Evolutionary conservation across 2,888 invertebrate genomes (phyloP).

Genomic region (Temnothorax unifasciatus): DNA sequence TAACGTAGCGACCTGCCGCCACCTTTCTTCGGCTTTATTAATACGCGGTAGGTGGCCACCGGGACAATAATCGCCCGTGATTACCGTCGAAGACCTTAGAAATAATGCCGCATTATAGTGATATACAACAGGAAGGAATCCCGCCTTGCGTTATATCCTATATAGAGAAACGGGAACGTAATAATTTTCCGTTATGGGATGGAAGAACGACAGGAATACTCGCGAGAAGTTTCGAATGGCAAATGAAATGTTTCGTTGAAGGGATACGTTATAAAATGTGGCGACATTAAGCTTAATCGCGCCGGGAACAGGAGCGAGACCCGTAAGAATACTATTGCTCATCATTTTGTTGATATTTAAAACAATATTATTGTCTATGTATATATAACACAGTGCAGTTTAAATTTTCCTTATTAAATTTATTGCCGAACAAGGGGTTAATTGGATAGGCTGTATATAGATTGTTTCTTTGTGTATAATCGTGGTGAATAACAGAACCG

Average conservation of each 20-base stretch:
- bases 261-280: constrained; percentile 22
- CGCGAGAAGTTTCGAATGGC: constrained; percentile 10
- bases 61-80: constrained; percentile 75
- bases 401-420: constrained; percentile 22
- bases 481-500: background rate
- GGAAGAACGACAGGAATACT: background rate
- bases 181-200: constrained; percentile 30
- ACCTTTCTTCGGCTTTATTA: constrained; percentile 81
- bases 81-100: constrained; percentile 72
- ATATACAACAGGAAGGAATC: constrained; percentile 63
- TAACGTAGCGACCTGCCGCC: constrained; percentile 75
- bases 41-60: constrained; percentile 81
- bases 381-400: background rate
- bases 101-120: constrained; percentile 74
- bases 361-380: background rate
- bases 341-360: background rate
- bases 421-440: background rate
- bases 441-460: background rate
- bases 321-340: background rate
- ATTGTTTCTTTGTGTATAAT: constrained; percentile 26
- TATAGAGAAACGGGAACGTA: constrained; percentile 32
- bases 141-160: constrained; percentile 10
- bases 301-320: background rate
- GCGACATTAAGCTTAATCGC: background rate
- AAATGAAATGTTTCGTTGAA: constrained; percentile 9